phyloP scores from a whole-genome alignment of 2,888 invertebrate species.

The Stegophylla sp. region DNA sequence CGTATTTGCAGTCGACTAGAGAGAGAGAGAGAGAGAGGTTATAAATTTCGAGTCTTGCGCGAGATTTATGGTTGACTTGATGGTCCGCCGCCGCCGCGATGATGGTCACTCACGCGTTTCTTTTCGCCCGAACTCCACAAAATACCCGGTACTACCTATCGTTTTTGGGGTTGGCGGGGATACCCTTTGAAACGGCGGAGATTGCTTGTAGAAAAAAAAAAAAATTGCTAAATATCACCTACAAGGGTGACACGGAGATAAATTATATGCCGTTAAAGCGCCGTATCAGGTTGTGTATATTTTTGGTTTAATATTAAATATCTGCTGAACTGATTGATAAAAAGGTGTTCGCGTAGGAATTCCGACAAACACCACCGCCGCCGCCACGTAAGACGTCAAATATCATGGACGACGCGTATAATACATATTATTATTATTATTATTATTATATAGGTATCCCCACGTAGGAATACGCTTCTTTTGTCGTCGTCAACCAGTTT shows the following conservation, averaged over 20 bases:
- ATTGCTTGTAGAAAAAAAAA: no score
- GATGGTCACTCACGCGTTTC: neutral
- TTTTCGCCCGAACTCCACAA: neutral
- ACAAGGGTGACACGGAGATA: neutral
- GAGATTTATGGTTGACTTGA: slow-evolving; percentile 20
- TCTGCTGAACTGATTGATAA: slow-evolving; percentile 46
- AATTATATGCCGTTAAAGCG: neutral
- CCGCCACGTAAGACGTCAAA: slow-evolving; percentile 34
- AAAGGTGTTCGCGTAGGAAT: slow-evolving; percentile 39
- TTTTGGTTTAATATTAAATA: slow-evolving; percentile 14
- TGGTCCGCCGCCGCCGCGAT: neutral
- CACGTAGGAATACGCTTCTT: slow-evolving; percentile 9
- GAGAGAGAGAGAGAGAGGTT: no score
- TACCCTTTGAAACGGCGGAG: no score
- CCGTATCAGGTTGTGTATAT: neutral
- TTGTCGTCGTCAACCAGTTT: slow-evolving; percentile 58
- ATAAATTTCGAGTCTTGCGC: slow-evolving; percentile 2
- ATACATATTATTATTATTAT: no score
- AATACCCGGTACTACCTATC: neutral
- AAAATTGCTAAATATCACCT: neutral
- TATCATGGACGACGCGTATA: no score
- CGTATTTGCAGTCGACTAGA: no score
- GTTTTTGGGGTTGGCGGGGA: no score
- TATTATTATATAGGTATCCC: neutral
- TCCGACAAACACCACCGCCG: slow-evolving; percentile 14